Conservation (phyloP, 2,797 vertebrate species). For the Gymnothorax reevesii region DNA sequence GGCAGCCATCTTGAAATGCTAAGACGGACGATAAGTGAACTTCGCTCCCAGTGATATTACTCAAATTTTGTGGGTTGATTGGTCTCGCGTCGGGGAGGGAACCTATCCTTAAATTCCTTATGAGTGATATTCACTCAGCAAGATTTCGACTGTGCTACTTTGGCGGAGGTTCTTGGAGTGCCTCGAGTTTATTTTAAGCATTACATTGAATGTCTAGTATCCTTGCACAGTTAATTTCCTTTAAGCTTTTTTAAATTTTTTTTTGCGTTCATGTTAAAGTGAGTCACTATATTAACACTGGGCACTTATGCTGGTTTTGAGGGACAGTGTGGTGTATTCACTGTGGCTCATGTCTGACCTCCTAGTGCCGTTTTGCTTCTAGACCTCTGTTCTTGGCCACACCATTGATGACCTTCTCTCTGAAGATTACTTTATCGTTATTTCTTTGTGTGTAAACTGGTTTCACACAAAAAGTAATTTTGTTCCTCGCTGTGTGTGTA, state of each 20-base stretch:
- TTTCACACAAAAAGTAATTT: neutral
- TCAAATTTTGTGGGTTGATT: too few species aligned
- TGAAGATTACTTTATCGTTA: neutral
- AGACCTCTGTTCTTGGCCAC: neutral
- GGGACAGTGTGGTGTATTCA: neutral
- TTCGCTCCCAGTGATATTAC: too few species aligned
- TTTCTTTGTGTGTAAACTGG: neutral
- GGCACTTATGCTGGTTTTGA: neutral
- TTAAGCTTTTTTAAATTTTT: neutral
- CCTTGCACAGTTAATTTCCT: neutral
- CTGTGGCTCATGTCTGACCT: neutral
- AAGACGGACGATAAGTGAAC: too few species aligned
- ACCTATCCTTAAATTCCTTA: too few species aligned
- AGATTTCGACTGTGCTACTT: too few species aligned
- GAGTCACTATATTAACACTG: neutral
- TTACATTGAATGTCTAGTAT: neutral
- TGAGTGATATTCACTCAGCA: too few species aligned
- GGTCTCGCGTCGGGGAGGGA: too few species aligned
- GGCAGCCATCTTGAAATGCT: too few species aligned
- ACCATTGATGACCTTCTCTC: neutral
- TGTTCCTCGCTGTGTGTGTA: neutral
- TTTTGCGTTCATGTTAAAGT: neutral
- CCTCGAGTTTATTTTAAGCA: too few species aligned
- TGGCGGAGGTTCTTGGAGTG: too few species aligned
- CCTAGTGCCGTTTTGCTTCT: neutral